phyloP scores from a whole-genome alignment of 2,888 invertebrate genomes.

The Stomorhina lunata region DNA sequence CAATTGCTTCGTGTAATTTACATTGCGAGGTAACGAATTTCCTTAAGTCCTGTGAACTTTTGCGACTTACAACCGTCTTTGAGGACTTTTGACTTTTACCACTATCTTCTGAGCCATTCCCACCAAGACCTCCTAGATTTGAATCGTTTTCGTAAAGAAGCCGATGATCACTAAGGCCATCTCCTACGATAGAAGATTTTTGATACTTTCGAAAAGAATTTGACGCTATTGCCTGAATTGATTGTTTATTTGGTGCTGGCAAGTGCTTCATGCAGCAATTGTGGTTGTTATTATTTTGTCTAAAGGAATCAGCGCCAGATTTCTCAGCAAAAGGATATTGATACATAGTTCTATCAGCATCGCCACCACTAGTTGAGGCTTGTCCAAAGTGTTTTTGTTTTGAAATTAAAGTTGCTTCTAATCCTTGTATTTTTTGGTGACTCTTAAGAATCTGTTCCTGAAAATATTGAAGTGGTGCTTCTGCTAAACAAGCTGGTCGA shows the following conservation, averaged over 20 bases:
- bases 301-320: constrained; percentile 30
- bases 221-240: not conserved
- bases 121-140: constrained; percentile 43
- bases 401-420: not conserved
- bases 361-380: constrained; percentile 59
- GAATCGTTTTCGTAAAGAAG: constrained; percentile 62
- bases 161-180: constrained; percentile 10
- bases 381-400: constrained; percentile 2
- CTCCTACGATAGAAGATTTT: not conserved
- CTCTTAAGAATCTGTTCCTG: constrained; percentile 41
- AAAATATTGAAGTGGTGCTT: constrained; percentile 1
- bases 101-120: constrained; percentile 56
- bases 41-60: constrained; percentile 69
- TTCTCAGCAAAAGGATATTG: not conserved
- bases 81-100: constrained; percentile 61
- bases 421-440: constrained; percentile 19
- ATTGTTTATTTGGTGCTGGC: constrained; percentile 1
- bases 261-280: not conserved
- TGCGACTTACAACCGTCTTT: constrained; percentile 68
- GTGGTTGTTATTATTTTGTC: constrained; percentile 9
- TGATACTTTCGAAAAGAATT: constrained; percentile 17
- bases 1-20: constrained; percentile 67
- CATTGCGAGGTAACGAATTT: constrained; percentile 70
- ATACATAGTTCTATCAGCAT: constrained; percentile 64
- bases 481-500: not conserved